Conservation (phyloP, 1,140 invertebrate genomes). For the Drosophila truncata region DNA sequence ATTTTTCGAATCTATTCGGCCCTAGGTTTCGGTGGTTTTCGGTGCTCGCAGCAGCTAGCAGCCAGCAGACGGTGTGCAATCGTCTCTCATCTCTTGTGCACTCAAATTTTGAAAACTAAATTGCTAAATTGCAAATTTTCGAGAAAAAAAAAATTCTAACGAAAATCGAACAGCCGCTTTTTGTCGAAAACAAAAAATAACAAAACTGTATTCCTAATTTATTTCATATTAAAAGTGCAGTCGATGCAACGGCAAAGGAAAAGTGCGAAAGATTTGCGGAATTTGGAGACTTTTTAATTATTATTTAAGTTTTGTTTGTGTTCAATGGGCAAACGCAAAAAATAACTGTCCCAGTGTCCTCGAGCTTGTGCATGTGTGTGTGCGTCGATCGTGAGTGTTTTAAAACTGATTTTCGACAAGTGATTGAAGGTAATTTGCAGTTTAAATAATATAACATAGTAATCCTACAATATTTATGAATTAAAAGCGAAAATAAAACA, state of each 20-base stretch:
- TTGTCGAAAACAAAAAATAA: constrained; percentile 5
- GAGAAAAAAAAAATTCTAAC: constrained; percentile 23
- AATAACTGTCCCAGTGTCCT: constrained; percentile 45
- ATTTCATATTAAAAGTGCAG: constrained; percentile 41
- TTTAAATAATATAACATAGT: background rate
- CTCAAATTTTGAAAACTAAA: constrained; percentile 18
- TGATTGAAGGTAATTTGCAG: constrained; percentile 72
- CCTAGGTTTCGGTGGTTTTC: constrained; percentile 85
- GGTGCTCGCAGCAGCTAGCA: constrained; percentile 81
- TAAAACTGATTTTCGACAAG: constrained; percentile 50
- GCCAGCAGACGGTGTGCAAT: constrained; percentile 79
- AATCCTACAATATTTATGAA: background rate
- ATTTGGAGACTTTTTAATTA: constrained; percentile 63
- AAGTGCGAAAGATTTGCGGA: constrained; percentile 47
- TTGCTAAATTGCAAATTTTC: constrained; percentile 29
- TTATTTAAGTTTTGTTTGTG: constrained; percentile 74
- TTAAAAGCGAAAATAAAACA: constrained; percentile 6
- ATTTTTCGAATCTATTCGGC: constrained; percentile 85
- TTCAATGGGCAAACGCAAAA: constrained; percentile 46
- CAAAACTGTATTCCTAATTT: constrained; percentile 49
- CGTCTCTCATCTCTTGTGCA: constrained; percentile 65
- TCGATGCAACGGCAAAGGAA: constrained; percentile 35
- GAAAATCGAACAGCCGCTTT: constrained; percentile 51
- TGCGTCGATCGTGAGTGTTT: constrained; percentile 27
- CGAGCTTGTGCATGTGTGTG: constrained; percentile 9